These are phyloP conservation scores for Ephydatia muelleri DNA, from an alignment of 37 sponge, comb jelly and placozoan genomes.

Conservation along the genomic window DNA sequence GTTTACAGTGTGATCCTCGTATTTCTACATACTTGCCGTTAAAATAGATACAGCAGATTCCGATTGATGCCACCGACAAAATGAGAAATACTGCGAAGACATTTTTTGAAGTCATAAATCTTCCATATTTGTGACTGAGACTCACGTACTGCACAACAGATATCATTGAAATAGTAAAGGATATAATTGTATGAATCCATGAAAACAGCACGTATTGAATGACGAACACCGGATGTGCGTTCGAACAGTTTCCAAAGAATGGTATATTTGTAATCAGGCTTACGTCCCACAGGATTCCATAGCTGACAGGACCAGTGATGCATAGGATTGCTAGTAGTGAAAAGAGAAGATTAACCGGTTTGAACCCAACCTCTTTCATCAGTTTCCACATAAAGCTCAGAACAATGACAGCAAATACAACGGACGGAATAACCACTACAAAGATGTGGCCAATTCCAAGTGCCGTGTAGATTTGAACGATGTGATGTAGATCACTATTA, in stretches of 20 bases:
- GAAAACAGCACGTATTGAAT: neutral
- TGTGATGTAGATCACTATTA: too few species aligned
- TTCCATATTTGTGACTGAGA: neutral
- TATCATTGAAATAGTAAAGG: neutral
- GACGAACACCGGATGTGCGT: neutral
- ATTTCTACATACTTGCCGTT: neutral
- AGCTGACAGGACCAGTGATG: neutral
- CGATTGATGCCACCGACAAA: neutral
- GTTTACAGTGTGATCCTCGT: neutral
- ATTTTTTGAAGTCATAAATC: neutral
- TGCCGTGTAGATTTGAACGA: neutral
- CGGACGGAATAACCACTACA: neutral
- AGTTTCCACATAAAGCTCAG: neutral
- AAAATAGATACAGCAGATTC: neutral
- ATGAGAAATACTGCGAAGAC: neutral
- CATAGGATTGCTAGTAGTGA: neutral
- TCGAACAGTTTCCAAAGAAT: neutral
- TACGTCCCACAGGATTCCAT: neutral
- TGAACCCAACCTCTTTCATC: neutral
- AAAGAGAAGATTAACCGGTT: neutral
- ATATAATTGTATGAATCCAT: neutral
- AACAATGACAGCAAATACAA: neutral
- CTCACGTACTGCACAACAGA: neutral
- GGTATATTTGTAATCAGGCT: neutral
- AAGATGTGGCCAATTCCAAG: neutral